phyloP scores from a whole-genome alignment of 2,888 invertebrate genomes.

The Nemoura dubitans region DNA sequence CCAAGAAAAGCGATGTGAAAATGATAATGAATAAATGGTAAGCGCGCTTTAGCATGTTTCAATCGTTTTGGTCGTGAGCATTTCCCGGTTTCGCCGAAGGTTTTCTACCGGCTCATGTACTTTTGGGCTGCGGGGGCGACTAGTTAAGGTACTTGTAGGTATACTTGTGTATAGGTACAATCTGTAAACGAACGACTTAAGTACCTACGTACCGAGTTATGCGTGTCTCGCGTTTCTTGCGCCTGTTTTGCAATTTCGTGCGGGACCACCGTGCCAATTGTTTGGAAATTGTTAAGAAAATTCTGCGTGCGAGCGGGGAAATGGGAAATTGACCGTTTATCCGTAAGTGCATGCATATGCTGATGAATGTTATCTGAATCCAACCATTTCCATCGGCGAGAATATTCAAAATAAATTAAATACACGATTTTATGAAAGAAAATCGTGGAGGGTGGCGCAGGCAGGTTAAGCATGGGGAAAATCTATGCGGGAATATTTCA shows the following conservation, averaged over 20 bases:
- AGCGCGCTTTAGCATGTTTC: too few species aligned
- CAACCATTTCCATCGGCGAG: background rate
- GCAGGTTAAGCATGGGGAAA: background rate
- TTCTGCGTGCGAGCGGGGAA: background rate
- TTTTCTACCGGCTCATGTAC: too few species aligned
- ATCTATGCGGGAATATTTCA: background rate
- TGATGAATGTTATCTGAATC: background rate
- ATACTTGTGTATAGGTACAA: too few species aligned
- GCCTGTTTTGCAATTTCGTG: slow-evolving; percentile 4
- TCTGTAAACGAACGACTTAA: background rate
- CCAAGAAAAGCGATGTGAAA: too few species aligned
- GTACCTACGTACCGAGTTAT: background rate
- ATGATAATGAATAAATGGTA: too few species aligned
- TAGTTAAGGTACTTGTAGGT: background rate
- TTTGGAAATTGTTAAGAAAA: background rate
- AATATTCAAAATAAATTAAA: slow-evolving; percentile 16
- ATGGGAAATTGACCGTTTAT: slow-evolving; percentile 7
- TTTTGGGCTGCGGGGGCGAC: background rate
- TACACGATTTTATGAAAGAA: slow-evolving; percentile 20
- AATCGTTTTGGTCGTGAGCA: too few species aligned
- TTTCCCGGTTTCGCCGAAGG: too few species aligned
- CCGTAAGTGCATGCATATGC: slow-evolving; percentile 12
- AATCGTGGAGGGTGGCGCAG: background rate
- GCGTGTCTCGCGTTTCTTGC: background rate
- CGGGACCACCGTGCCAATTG: background rate